Percentiles rank a stretch among this genome's conserved stretches.
These are phyloP conservation scores for Sesia bembeciformis DNA, from an alignment of 2,888 invertebrate species.

Conservation along the genomic window DNA sequence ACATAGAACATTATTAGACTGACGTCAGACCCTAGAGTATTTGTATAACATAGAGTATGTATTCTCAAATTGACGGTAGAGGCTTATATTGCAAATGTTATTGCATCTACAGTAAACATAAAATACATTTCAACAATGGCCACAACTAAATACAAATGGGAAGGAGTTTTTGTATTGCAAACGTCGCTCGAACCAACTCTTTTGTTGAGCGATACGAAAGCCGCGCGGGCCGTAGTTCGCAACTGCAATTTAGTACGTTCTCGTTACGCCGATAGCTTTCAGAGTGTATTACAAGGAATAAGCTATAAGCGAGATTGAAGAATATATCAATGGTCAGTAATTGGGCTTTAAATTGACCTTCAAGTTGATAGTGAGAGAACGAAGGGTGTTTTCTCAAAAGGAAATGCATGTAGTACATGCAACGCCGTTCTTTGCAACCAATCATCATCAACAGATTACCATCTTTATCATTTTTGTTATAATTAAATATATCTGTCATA, in stretches of 20 bases:
- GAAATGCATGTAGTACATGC: no score
- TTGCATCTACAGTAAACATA: background rate
- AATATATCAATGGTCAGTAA: no score
- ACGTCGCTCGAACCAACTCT: background rate
- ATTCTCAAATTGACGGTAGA: no score
- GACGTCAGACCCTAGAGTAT: no score
- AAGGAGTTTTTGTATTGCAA: background rate
- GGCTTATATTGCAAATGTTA: background rate
- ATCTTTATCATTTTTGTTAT: no score
- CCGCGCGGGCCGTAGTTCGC: slow-evolving; percentile 10
- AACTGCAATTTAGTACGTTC: slow-evolving; percentile 24
- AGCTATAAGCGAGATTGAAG: background rate
- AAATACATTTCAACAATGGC: background rate
- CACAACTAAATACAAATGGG: background rate
- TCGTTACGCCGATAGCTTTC: slow-evolving; percentile 18
- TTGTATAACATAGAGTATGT: no score
- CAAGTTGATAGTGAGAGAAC: no score
- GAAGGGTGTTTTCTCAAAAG: no score
- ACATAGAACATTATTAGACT: no score
- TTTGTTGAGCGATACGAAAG: slow-evolving; percentile 9
- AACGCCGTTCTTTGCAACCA: no score
- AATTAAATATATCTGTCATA: no score
- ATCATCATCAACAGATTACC: no score
- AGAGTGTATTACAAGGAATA: background rate
- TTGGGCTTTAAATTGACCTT: background rate